Evolutionary conservation across 2,888 invertebrate genomes (phyloP).

Genomic region (Coelogynopora nodosa): DNA sequence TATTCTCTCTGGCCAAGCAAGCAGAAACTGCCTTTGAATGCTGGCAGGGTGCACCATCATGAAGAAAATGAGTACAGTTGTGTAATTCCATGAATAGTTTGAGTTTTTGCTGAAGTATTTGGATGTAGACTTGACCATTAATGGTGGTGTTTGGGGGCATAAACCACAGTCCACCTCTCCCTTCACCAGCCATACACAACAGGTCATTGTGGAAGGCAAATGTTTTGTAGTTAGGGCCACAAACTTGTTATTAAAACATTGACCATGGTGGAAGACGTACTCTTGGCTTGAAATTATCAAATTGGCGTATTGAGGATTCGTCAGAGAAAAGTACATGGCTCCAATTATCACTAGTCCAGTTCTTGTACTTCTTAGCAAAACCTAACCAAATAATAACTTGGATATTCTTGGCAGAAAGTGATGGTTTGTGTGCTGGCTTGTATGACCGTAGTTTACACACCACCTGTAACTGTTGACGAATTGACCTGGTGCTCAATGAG

Average conservation of each 20-base stretch:
- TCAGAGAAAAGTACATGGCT: background rate
- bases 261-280: background rate
- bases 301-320: too few relatives aligned
- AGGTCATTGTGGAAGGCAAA: background rate
- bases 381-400: background rate
- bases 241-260: too few relatives aligned
- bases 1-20: background rate
- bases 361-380: background rate
- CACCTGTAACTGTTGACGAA: background rate
- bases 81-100: background rate
- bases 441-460: background rate
- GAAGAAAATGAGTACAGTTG: background rate
- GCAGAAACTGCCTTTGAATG: background rate
- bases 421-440: background rate
- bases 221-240: background rate
- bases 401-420: background rate
- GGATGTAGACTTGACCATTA: background rate
- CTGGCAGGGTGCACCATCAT: background rate
- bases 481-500: background rate
- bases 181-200: background rate
- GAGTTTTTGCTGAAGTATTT: background rate
- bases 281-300: background rate
- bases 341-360: background rate
- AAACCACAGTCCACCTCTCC: background rate
- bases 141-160: background rate